phyloP scores from a whole-genome alignment of 2,888 invertebrate species.

The Brachyptera risi region DNA sequence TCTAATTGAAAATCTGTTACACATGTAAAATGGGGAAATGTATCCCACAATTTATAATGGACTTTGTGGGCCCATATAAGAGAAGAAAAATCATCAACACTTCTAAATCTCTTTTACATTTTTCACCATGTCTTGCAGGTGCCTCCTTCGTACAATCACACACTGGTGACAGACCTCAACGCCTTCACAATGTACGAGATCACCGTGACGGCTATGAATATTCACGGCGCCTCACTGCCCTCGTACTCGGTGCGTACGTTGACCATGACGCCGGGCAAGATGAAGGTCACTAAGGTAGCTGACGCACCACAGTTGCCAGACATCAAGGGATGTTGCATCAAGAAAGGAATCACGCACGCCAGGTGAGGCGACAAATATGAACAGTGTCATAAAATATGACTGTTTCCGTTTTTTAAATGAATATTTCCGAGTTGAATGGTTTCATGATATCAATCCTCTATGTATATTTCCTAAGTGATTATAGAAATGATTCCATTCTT shows the following conservation, averaged over 20 bases:
- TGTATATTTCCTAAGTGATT: too few species aligned
- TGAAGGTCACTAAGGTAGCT: constrained; percentile 51
- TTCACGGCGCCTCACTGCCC: constrained; percentile 72
- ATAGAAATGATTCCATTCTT: too few species aligned
- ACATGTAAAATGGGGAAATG: too few species aligned
- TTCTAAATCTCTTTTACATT: too few species aligned
- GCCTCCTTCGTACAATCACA: constrained; percentile 54
- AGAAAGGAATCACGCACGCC: constrained; percentile 67
- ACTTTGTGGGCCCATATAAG: too few species aligned
- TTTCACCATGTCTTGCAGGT: constrained; percentile 46
- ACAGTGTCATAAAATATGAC: too few species aligned
- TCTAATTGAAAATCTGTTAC: too few species aligned
- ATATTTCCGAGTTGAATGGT: too few species aligned
- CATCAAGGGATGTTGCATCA: constrained; percentile 66
- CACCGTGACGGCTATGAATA: constrained; percentile 66
- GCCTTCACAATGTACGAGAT: constrained; percentile 84
- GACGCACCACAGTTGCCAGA: constrained; percentile 69
- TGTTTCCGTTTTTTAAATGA: too few species aligned
- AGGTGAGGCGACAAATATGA: constrained; percentile 43
- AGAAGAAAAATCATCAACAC: too few species aligned
- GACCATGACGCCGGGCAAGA: constrained; percentile 60
- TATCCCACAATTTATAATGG: too few species aligned
- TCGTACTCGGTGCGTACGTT: constrained; percentile 68
- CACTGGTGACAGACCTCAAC: constrained; percentile 58
- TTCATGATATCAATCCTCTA: too few species aligned